Evolutionary conservation across 1,140 invertebrate species (phyloP).

Genomic region (Onthophagus taurus): DNA sequence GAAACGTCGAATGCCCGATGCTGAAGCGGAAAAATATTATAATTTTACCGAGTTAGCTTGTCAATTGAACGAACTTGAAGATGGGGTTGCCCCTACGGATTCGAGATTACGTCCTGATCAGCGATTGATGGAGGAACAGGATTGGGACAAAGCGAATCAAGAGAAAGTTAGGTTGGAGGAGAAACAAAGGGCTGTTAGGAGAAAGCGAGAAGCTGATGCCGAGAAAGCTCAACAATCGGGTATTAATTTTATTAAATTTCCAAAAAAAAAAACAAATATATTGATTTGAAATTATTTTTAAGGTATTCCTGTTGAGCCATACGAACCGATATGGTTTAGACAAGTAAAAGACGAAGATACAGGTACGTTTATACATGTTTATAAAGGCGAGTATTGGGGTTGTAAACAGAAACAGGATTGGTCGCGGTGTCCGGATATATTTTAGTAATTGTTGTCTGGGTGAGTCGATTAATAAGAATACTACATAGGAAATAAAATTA

Average conservation of each 20-base stretch:
- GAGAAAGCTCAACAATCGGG: constrained; percentile 55
- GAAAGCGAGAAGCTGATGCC: constrained; percentile 66
- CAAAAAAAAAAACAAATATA: not conserved
- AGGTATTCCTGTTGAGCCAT: constrained; percentile 65
- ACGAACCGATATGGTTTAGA: constrained; percentile 87
- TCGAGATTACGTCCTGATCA: constrained; percentile 91
- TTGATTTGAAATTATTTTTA: not conserved
- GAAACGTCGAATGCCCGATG: constrained; percentile 69
- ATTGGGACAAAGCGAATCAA: constrained; percentile 93
- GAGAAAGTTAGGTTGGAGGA: constrained; percentile 88
- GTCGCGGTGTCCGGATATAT: constrained; percentile 88
- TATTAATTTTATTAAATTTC: not conserved
- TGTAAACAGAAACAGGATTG: constrained; percentile 84
- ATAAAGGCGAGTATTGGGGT: constrained; percentile 87
- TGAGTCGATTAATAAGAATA: too few species aligned
- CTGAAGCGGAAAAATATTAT: constrained; percentile 68
- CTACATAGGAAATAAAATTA: too few species aligned
- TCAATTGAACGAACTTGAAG: constrained; percentile 92
- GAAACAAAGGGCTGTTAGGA: constrained; percentile 74
- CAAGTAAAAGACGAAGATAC: constrained; percentile 71
- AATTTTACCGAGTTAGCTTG: constrained; percentile 91
- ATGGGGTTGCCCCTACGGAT: constrained; percentile 91
- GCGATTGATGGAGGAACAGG: constrained; percentile 91
- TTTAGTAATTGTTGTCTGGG: constrained; percentile 40
- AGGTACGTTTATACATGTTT: constrained; percentile 75